phyloP scores from a whole-genome alignment of 1,140 invertebrate genomes.

The Papilio aristodemus region DNA sequence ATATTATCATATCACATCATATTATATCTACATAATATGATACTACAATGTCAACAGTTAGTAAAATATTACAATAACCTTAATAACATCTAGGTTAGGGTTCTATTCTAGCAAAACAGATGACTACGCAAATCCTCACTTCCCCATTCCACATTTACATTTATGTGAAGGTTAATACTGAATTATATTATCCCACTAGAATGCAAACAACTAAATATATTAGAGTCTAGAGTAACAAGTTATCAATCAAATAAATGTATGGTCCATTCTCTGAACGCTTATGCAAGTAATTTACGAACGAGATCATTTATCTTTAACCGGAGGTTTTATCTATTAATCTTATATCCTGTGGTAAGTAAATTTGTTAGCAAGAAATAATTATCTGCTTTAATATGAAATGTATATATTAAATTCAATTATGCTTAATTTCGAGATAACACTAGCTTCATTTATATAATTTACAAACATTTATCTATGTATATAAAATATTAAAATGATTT shows the following conservation, averaged over 20 bases:
- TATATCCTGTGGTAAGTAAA: conserved; percentile 7
- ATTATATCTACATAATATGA: too few relatives aligned
- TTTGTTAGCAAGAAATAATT: neutral
- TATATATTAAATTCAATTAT: neutral
- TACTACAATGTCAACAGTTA: too few relatives aligned
- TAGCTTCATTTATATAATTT: neutral
- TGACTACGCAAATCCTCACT: too few relatives aligned
- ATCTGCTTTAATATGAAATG: neutral
- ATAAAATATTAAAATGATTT: neutral
- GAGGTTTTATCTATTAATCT: conserved; percentile 7
- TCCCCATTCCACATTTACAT: neutral
- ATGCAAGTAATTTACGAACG: conserved; percentile 13
- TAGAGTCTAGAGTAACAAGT: neutral
- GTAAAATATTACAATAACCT: too few relatives aligned
- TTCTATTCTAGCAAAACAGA: too few relatives aligned
- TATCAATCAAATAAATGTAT: conserved; percentile 19
- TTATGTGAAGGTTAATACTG: neutral
- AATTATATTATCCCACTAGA: neutral
- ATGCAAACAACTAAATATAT: neutral
- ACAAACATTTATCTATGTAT: neutral
- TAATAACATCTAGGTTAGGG: too few relatives aligned
- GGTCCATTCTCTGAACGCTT: conserved; percentile 1
- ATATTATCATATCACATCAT: too few relatives aligned
- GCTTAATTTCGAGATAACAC: neutral
- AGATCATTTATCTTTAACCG: conserved; percentile 5